Conservation (phyloP, 1,140 invertebrate genomes). For the Polypedilum vanderplanki region DNA sequence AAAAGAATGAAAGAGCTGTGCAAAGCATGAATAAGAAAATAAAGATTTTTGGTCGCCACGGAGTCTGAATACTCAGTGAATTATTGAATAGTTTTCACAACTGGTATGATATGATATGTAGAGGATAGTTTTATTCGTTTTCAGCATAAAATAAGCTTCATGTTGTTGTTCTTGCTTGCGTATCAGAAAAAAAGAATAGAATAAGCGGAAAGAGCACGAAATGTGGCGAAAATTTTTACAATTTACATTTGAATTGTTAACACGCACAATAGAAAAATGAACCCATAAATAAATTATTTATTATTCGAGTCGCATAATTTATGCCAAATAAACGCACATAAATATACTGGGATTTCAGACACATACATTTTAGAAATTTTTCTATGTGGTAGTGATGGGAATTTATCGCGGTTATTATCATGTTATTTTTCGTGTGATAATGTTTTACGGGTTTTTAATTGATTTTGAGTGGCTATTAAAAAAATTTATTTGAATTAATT, state of each 20-base stretch:
- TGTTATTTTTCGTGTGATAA: no score
- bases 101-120: constrained; percentile 12
- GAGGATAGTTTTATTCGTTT: constrained; percentile 13
- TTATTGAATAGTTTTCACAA: constrained; percentile 19
- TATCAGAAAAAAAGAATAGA: neutral
- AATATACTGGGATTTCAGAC: no score
- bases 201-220: neutral
- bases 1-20: neutral
- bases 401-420: no score
- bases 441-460: no score
- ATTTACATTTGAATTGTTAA: neutral
- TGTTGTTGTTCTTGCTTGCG: neutral
- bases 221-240: constrained; percentile 18
- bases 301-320: constrained; percentile 5
- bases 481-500: no score
- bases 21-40: neutral
- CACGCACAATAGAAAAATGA: constrained; percentile 17
- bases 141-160: neutral
- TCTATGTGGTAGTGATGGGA: no score
- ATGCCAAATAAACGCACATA: neutral
- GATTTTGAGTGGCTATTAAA: no score
- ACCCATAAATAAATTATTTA: constrained; percentile 20
- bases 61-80: constrained; percentile 11
- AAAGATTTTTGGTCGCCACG: neutral
- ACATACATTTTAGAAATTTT: no score